These are phyloP conservation scores for Lasioglossum villosulum DNA, from an alignment of 2,888 invertebrate species.

Conservation along the genomic window DNA sequence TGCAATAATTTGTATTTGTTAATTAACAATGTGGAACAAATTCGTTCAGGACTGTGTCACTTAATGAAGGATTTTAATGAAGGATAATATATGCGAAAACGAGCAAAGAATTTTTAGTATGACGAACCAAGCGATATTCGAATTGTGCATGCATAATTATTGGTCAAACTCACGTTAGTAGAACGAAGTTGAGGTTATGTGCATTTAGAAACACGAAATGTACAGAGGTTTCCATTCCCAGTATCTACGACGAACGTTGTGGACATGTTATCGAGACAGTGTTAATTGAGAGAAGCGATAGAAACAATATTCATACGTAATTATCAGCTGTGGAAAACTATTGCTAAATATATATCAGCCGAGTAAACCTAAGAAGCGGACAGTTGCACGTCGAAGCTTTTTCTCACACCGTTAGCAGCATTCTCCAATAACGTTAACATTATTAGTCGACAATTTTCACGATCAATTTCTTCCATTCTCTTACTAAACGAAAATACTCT, in stretches of 20 bases:
- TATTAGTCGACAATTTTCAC: not conserved
- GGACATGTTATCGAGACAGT: slow-evolving; percentile 24
- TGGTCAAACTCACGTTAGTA: not conserved
- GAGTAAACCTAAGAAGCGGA: slow-evolving; percentile 18
- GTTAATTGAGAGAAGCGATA: slow-evolving; percentile 28
- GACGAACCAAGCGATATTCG: not conserved
- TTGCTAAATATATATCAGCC: not conserved
- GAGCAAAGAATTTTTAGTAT: not conserved
- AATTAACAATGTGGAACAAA: not conserved
- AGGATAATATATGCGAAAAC: not conserved
- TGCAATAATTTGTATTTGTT: slow-evolving; percentile 62
- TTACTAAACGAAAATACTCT: not conserved
- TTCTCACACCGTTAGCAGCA: not conserved
- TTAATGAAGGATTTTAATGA: not conserved
- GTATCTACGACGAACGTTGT: not conserved
- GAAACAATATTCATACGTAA: slow-evolving; percentile 47
- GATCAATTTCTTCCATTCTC: slow-evolving; percentile 5
- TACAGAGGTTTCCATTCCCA: not conserved
- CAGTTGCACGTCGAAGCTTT: slow-evolving; percentile 34
- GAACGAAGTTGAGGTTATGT: slow-evolving; percentile 54
- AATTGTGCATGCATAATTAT: not conserved
- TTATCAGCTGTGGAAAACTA: slow-evolving; percentile 22
- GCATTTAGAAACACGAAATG: not conserved
- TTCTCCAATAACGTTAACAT: not conserved
- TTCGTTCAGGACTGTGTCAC: not conserved